Evolutionary conservation across 2,888 invertebrate species (phyloP), one percentile per base, ranked within the genome.

Genomic region (Spodoptera exigua): DNA sequence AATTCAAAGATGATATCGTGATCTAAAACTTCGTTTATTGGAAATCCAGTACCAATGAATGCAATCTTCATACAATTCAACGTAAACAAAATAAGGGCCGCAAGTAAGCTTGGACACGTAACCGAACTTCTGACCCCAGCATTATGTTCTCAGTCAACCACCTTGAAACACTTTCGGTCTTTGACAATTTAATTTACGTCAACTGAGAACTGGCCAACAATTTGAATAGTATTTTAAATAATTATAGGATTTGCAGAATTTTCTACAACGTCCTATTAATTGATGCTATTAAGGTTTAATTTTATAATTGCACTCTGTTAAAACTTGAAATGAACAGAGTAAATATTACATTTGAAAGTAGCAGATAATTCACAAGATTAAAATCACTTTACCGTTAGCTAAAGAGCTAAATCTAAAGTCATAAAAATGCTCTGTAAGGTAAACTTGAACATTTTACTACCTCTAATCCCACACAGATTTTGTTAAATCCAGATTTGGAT

Each of bases 101-200:
- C 59, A 72, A 78, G 46, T 60, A 72, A 78, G 69, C 64, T 63
- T 70, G 76, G 67, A 49, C 76, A 83, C 76, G 79, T 74, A 74
- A 69, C 68, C 84, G 85, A 88, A 86, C 89, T 86, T 79, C 78
- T 79, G 80, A 86, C 86, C 84, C 73, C 70, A 27, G 62, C 39
- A 61, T 76, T 78, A 78, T 80, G 77, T 77, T 72, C 75, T 59
- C 40, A 79, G 68, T 87, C 41, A 79, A 67, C 87, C 76, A 82
- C 91, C 91, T 90, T 90, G 90, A 89, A 89, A 90, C 84, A 91
- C 90, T 89, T 91, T 89, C 88, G 69, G 82, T 81, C 72, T 76
- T 77, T 78, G 76, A 81, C 78, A 80, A 71, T 75, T 78, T 78
- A 80, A 83, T 83, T 83, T 75, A 76, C 81, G 74, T 83, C 78